Percentiles rank a stretch among this genome's conserved stretches.
These are phyloP conservation scores for Limnothrissa miodon DNA, from an alignment of 2,113 vertebrate species.

Conservation along the genomic window DNA sequence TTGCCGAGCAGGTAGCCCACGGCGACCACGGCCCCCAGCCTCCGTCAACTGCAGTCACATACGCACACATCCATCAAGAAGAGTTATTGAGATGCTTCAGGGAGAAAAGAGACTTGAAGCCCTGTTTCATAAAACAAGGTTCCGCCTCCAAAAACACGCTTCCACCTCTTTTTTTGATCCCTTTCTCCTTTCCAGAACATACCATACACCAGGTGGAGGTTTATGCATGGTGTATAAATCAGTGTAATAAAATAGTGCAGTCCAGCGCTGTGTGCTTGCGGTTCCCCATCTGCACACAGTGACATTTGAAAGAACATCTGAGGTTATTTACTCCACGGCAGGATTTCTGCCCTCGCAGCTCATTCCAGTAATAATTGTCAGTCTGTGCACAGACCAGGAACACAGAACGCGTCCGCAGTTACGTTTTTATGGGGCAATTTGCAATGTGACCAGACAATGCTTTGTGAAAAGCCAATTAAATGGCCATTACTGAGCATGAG, in stretches of 20 bases:
- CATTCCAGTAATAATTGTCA: neutral
- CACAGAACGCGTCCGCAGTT: neutral
- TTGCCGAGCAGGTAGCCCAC: constrained; percentile 85
- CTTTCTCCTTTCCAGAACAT: neutral
- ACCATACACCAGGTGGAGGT: neutral
- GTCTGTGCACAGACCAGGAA: neutral
- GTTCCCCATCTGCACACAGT: neutral
- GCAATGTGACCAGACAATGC: neutral
- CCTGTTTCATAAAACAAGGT: constrained; percentile 9
- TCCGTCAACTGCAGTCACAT: constrained; percentile 77
- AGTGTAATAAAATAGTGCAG: neutral
- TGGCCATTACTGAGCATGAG: neutral
- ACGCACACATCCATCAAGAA: neutral
- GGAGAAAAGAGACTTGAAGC: neutral
- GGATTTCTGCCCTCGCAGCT: neutral
- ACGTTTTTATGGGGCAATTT: neutral
- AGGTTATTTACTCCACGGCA: neutral
- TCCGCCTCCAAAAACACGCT: neutral
- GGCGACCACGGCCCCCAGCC: constrained; percentile 91
- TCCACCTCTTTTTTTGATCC: neutral
- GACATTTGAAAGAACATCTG: neutral
- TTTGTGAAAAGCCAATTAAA: neutral
- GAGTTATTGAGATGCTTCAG: neutral
- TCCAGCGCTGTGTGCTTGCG: neutral
- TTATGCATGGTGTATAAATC: constrained; percentile 9